A percentile compares a stretch with the other conserved stretches of the same genome.
Conservation (phyloP, 2,113 vertebrate genomes). For the Tupaia chinensis region DNA sequence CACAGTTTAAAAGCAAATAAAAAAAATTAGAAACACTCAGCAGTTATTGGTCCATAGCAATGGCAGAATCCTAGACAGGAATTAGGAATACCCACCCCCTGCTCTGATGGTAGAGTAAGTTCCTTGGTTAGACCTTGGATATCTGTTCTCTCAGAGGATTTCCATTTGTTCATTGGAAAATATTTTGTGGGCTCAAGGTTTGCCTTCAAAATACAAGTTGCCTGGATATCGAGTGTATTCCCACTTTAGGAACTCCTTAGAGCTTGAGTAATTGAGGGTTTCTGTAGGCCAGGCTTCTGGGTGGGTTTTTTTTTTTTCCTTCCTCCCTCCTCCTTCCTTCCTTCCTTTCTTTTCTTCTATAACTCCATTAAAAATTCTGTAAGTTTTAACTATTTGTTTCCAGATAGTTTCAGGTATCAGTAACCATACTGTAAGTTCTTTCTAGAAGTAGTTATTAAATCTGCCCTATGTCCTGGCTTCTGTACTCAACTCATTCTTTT, state of each 20-base stretch:
- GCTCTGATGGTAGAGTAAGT: not conserved
- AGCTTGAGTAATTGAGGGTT: not conserved
- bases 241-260: not conserved
- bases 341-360: no score
- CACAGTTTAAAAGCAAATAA: not conserved
- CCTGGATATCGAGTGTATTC: not conserved
- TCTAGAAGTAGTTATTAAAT: not conserved
- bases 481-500: not conserved
- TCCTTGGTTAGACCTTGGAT: not conserved
- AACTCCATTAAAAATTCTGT: not conserved
- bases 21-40: not conserved
- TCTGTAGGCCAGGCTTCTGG: not conserved
- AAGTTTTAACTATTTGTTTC: not conserved
- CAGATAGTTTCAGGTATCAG: not conserved
- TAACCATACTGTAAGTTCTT: not conserved
- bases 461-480: not conserved
- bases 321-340: no score
- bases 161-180: not conserved
- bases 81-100: not conserved
- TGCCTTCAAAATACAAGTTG: not conserved
- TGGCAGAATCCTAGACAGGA: not conserved
- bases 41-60: not conserved
- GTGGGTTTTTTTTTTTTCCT: not conserved
- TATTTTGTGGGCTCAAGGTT: not conserved
- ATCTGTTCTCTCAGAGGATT: not conserved